Conservation (phyloP, 2,797 vertebrate genomes). For the Micrastur ruficollis region DNA sequence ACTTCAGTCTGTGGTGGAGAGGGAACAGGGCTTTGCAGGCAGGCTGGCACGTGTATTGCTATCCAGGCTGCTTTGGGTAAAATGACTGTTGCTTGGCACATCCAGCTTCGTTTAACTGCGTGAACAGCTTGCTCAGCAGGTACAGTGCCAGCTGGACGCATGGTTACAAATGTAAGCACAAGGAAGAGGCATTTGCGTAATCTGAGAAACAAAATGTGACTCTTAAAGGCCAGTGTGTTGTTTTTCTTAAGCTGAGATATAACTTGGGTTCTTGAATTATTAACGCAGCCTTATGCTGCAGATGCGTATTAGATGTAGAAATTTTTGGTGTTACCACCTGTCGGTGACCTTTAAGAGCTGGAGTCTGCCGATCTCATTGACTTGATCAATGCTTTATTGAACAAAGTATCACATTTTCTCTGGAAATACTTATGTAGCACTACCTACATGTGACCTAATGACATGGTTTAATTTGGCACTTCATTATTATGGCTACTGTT, state of each 20-base stretch:
- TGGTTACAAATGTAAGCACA: not conserved
- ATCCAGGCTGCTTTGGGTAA: not conserved
- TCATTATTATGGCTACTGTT: not conserved
- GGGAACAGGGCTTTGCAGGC: not conserved
- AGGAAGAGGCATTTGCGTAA: not conserved
- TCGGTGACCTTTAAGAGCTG: not conserved
- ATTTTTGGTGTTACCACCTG: not conserved
- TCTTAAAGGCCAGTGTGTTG: not conserved
- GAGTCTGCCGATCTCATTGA: not conserved
- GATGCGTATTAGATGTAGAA: not conserved
- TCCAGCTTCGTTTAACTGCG: fast-evolving
- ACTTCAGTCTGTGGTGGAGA: not conserved
- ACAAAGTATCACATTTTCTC: not conserved
- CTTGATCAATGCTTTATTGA: not conserved
- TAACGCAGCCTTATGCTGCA: not conserved
- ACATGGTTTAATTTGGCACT: not conserved
- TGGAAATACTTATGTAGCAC: not conserved
- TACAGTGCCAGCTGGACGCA: not conserved
- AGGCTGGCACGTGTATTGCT: not conserved
- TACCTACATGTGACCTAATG: not conserved
- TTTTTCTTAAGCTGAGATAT: not conserved
- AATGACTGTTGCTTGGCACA: not conserved
- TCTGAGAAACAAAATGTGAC: not conserved
- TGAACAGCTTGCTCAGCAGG: constrained; percentile 14
- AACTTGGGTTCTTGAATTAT: not conserved